A percentile compares a stretch with the other conserved stretches of the same genome.
phyloP scores from a whole-genome alignment of 2,797 vertebrate genomes.

The Pogonophryne albipinna region DNA sequence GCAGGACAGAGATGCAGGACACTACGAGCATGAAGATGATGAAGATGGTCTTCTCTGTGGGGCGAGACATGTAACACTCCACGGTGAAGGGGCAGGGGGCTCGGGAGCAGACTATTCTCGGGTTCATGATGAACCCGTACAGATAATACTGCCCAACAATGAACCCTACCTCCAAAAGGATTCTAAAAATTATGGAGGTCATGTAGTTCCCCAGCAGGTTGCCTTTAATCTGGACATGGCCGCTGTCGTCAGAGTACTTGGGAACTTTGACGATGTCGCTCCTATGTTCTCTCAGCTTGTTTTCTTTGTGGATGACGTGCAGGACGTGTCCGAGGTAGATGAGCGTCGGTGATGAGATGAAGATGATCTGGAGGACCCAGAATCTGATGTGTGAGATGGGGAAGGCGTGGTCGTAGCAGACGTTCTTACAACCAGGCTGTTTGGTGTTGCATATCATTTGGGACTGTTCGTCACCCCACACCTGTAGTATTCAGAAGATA shows the following conservation, averaged over 20 bases:
- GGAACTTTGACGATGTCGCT: slow-evolving; percentile 46
- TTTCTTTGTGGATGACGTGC: slow-evolving; percentile 93
- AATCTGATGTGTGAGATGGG: slow-evolving; percentile 97
- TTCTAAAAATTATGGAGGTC: slow-evolving; percentile 91
- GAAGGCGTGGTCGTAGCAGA: slow-evolving; percentile 96
- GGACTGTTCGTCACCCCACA: slow-evolving; percentile 96
- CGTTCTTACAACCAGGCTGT: slow-evolving; percentile 94
- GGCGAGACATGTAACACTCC: slow-evolving; percentile 96
- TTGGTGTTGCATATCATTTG: slow-evolving; percentile 95
- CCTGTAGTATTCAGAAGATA: slow-evolving; percentile 55
- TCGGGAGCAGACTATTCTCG: slow-evolving; percentile 88
- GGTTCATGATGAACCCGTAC: slow-evolving; percentile 92
- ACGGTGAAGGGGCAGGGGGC: slow-evolving; percentile 93
- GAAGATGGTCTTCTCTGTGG: slow-evolving; percentile 97
- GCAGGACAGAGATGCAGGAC: slow-evolving; percentile 89
- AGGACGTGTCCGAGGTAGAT: slow-evolving; percentile 94
- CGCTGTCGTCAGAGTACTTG: slow-evolving; percentile 83
- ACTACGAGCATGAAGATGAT: slow-evolving; percentile 96
- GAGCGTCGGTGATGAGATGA: slow-evolving; percentile 92
- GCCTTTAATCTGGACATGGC: slow-evolving; percentile 89
- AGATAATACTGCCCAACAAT: slow-evolving; percentile 94
- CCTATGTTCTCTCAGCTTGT: slow-evolving; percentile 88
- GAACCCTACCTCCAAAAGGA: slow-evolving; percentile 92
- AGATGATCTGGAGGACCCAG: slow-evolving; percentile 97
- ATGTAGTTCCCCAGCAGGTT: slow-evolving; percentile 93